Base-by-base conservation (phyloP, 2,888 invertebrate species). In the Meta bourneti region DNA sequence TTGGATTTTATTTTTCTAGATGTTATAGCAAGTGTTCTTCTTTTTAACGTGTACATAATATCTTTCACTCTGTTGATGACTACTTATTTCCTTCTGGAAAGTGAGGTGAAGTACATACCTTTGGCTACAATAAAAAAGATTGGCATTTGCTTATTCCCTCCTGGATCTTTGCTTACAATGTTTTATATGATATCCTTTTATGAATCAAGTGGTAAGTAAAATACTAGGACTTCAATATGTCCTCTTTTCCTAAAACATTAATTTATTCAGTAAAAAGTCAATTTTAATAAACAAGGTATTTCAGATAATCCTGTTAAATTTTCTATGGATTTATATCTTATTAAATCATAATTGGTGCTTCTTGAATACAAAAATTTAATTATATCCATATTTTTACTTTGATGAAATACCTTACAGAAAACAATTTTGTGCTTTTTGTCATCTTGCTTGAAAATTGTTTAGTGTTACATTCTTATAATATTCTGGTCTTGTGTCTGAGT, bases 201-300 rank as follows among this genome's bases (percentile, higher is more conserved):
- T 71, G 90, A 90, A 86, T 34, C 54, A 13, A 82, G 9, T 70
- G 86, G 90, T 86, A 82, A 81, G 90, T 90, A 69, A 13, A 48
- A 48, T 13, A 48, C 16, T 48, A 6, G 16, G 48, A 8, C 74
- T 16, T 74, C 74, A 11, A 20, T 74, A 0, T 6, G 48, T 20
- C 34, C 34, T 6, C 20, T 9, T 2, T 48, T 34, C 11, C 11
- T 48, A 2, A 74, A 34, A 74, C 9, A 48, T n/a, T n/a, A 13
- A 74, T 34, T 0, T 34, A 74, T 74, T 5, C 13, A 0, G 13
- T 74, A 4, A 4, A 74, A 34, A 34, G 20, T 74, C 13, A 74
- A 11, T 13, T 74, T 48, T 4, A 74, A 8, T 1, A 20, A 2
- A 8, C n/a, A n/a, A n/a, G n/a, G n/a, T n/a, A n/a, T n/a, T n/a